Evolutionary conservation across 2,113 vertebrate genomes (phyloP), one percentile per base, ranked within the genome.

Genomic region (Neopipo cinnamomea): DNA sequence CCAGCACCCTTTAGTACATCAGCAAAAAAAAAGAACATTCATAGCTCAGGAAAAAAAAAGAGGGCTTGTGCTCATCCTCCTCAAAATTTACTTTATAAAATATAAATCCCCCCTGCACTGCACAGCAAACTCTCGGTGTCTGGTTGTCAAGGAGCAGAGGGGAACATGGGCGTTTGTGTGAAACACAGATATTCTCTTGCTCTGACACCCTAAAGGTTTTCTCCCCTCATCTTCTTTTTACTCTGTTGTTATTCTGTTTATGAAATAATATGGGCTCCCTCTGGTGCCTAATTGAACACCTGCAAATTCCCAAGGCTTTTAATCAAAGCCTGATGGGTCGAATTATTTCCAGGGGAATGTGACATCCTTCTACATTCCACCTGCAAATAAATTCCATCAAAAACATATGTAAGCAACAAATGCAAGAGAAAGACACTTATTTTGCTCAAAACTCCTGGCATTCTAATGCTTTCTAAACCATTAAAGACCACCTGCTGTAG

Each of bases 251-350:
- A 42, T 30, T 81, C 75, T 82, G 85, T 95, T 94, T 97, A 77
- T 96, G 73, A 83, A 97, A 97, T 98, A 97, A 97, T 98, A 97
- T 96, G 90, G 97, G 96, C 97, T 98, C 97, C 97, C 96, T 97
- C 97, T 98, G 97, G 96, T 98, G 98, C 97, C 97, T 98, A 97
- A 97, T 97, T 97, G 97, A 88, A 96, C 90, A 97, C 88, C 96
- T 98, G 96, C 97, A 98, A 93, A 96, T 96, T 95, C 96, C 95
- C 96, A 81, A 72, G 91, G 52, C 68, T 96, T 87, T 95, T 97
- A 91, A 93, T 94, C 91, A 93, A 78, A 81, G 17, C 58, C 42
- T 67, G 71, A 58, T 18, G 25, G 56, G 91, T 89, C 5, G 9
- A 59, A 83, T 63, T 12, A 21, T 33, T 74, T 46, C 55, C 35